Conservation (phyloP, 1,140 invertebrate species). For the Parasteatoda tepidariorum region DNA sequence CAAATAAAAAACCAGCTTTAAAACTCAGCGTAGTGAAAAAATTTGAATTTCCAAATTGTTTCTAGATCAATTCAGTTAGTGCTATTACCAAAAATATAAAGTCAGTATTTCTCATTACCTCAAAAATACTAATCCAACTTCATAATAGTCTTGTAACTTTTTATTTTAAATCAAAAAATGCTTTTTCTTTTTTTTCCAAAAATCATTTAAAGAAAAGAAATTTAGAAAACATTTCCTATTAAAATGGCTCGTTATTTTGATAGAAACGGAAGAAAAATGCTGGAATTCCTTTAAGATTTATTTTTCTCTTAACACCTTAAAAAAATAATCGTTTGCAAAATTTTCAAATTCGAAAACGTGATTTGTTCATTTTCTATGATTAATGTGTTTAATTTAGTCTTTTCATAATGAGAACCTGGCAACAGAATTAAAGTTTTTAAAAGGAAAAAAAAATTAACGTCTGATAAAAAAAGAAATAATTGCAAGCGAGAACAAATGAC, state of each 20-base stretch:
- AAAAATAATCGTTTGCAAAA: background rate
- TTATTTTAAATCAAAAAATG: too few relatives aligned
- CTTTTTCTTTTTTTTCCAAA: background rate
- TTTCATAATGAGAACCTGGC: background rate
- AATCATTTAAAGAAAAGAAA: background rate
- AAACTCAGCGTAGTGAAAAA: too few relatives aligned
- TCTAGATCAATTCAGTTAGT: too few relatives aligned
- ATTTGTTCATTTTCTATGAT: constrained; percentile 38
- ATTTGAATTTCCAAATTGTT: too few relatives aligned
- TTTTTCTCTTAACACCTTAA: background rate
- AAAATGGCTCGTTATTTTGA: background rate
- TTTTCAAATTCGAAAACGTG: constrained; percentile 5
- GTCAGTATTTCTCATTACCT: too few relatives aligned
- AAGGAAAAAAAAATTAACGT: background rate
- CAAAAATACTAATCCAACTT: too few relatives aligned
- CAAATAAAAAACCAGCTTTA: too few relatives aligned
- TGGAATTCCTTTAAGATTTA: background rate
- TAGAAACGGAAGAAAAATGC: background rate
- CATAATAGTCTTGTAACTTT: too few relatives aligned
- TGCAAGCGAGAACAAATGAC: background rate
- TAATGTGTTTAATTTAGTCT: constrained; percentile 34
- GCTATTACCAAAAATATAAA: too few relatives aligned
- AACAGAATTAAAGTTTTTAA: background rate
- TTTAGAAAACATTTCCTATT: background rate
- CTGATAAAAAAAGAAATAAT: constrained; percentile 2